Evolutionary conservation across 2,797 vertebrate genomes (phyloP), one percentile per base, ranked within the genome.

Genomic region (Pelochelys cantorii): DNA sequence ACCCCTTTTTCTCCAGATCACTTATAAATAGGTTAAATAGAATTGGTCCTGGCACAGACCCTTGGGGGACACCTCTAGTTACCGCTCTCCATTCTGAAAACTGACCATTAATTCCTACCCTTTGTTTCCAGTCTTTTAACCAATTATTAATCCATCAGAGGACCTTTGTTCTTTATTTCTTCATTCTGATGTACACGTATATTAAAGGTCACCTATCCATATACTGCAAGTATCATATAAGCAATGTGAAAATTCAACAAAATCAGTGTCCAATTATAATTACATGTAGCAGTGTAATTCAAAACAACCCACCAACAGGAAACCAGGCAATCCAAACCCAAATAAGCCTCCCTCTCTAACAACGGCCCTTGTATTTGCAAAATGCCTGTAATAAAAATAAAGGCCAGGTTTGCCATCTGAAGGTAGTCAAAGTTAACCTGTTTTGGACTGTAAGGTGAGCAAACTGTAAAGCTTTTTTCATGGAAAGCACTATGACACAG

Each of bases 211-310:
- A 83, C 6, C 22, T 34, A 42, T 20, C 29, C 20, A 27, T 18
- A 53, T 22, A 22, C 18, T 81, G 48, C 0, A 84, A 6, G 8
- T 7, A 79, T 65, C 81, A 4, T 48, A 31, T 88, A 52, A 17
- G 85, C 42, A 29, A 77, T 23, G 42, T 60, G 5, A 88, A 90
- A 93, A 88, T 54, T 80, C 78, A 86, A 57, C 22, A 81, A 1
- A 52, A 13, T 65, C 15, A 81, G 53, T 11, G 18, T 1, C n/a
- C 27, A 42, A 59, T 89, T 91, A 81, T 12, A 93, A 17, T 11
- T 0, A 59, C 84, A 11, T 31, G 5, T 53, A 83, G 75, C 55
- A 14, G 8, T 62, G 3, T 29, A 77, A 79, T 0, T 5, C 56
- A 82, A 77, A 11, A 89, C 18, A 77, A 77, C 23, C 48, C 48